A percentile compares a stretch with the other conserved stretches of the same genome.
phyloP scores from a whole-genome alignment of 2,113 vertebrate species.

The Urocolius indicus region DNA sequence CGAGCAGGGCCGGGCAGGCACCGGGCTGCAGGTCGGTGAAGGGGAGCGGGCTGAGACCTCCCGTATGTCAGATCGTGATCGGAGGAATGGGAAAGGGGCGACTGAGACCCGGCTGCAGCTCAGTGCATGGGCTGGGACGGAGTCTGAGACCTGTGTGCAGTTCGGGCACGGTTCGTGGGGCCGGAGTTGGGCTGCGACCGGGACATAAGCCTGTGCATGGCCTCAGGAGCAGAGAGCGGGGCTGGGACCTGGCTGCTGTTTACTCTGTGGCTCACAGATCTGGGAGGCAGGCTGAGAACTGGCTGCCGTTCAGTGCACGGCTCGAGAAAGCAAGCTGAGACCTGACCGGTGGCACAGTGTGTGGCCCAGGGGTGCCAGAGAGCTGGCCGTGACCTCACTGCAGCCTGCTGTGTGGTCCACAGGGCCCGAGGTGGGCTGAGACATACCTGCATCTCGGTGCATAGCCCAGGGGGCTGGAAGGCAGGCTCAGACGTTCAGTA shows the following conservation, averaged over 20 bases:
- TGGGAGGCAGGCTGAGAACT: neutral
- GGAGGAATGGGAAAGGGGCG: too few relatives aligned
- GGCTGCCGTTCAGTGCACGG: neutral
- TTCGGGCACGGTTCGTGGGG: neutral
- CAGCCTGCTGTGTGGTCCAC: neutral
- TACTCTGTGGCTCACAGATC: neutral
- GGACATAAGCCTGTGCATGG: neutral
- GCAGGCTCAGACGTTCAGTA: neutral
- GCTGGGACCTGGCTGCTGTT: neutral
- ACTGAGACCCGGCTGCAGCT: neutral
- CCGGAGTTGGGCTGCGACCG: too few relatives aligned
- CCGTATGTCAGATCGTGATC: neutral
- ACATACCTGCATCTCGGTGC: rapidly evolving
- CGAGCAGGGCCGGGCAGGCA: neutral
- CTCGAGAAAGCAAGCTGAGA: neutral
- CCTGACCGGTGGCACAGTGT: neutral
- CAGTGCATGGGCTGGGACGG: neutral
- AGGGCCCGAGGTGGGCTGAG: neutral
- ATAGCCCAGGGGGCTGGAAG: rapidly evolving
- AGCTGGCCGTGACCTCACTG: neutral
- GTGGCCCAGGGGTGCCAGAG: neutral
- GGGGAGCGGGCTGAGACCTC: neutral
- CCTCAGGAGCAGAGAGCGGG: too few relatives aligned
- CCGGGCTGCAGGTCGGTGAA: slow-evolving; percentile 4
- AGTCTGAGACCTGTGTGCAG: neutral